Conservation (phyloP, 2,888 invertebrate species). For the Netelia virgata region DNA sequence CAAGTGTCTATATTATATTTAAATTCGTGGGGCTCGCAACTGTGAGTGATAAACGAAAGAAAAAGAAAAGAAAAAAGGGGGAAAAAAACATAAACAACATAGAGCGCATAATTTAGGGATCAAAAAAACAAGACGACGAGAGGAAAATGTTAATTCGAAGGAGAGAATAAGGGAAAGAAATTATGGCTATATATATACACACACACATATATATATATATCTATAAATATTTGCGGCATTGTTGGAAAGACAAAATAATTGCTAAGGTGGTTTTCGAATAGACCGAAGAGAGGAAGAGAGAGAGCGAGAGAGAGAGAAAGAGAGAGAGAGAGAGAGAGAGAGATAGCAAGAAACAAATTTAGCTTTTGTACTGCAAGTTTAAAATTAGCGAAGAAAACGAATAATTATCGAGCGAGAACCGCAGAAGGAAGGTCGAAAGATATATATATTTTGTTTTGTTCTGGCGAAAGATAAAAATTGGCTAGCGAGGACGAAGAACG, state of each 20-base stretch:
- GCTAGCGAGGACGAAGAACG: background rate
- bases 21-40: background rate
- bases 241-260: conserved; percentile 81
- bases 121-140: background rate
- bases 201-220: background rate
- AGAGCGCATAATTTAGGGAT: background rate
- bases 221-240: conserved; percentile 67
- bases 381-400: conserved; percentile 42
- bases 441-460: background rate
- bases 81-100: background rate
- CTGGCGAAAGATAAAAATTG: conserved; percentile 1
- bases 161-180: background rate
- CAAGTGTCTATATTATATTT: conserved; percentile 21
- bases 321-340: background rate
- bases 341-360: conserved; percentile 12
- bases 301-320: conserved; percentile 54
- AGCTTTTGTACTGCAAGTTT: conserved; percentile 65
- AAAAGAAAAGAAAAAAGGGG: background rate
- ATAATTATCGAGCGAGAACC: background rate
- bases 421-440: background rate
- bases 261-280: conserved; percentile 77
- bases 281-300: conserved; percentile 59
- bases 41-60: background rate
- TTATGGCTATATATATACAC: conserved; percentile 1
- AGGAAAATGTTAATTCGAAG: background rate